phyloP scores from a whole-genome alignment of 2,888 invertebrate species.

The Merodon equestris region DNA sequence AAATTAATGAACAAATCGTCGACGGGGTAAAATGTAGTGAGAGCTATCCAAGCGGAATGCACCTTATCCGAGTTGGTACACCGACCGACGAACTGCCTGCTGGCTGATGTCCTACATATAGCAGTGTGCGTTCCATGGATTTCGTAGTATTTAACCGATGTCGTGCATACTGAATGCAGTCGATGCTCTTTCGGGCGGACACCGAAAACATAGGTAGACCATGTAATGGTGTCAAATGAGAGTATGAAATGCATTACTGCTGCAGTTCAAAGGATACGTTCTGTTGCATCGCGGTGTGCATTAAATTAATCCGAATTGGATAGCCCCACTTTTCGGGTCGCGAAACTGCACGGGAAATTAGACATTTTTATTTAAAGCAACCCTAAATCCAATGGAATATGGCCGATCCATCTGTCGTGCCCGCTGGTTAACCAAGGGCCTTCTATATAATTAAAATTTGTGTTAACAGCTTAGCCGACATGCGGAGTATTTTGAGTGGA shows the following conservation, averaged over 20 bases:
- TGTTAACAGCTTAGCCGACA: conserved; percentile 1
- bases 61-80: conserved; percentile 25
- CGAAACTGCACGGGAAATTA: conserved; percentile 5
- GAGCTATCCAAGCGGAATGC: conserved; percentile 41
- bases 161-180: conserved; percentile 42
- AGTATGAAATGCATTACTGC: conserved; percentile 40
- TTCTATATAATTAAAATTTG: conserved; percentile 25
- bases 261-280: conserved; percentile 30
- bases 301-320: conserved; percentile 50
- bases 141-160: conserved; percentile 51
- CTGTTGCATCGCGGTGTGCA: conserved; percentile 27
- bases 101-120: not conserved
- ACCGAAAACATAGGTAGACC: conserved; percentile 34
- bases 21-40: conserved; percentile 48
- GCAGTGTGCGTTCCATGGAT: conserved; percentile 22
- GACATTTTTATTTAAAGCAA: not conserved
- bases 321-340: not conserved
- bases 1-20: conserved; percentile 64
- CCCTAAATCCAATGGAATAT: too few relatives aligned
- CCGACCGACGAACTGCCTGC: not conserved
- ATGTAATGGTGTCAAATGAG: conserved; percentile 43
- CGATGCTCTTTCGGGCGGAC: not conserved
- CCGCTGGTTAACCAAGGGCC: conserved; percentile 2
- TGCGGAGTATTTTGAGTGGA: too few relatives aligned
- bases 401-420: too few relatives aligned